A percentile compares a stretch with the other conserved stretches of the same genome.
phyloP scores from a whole-genome alignment of 2,113 vertebrate species.

The Tretioscincus oriximinensis region DNA sequence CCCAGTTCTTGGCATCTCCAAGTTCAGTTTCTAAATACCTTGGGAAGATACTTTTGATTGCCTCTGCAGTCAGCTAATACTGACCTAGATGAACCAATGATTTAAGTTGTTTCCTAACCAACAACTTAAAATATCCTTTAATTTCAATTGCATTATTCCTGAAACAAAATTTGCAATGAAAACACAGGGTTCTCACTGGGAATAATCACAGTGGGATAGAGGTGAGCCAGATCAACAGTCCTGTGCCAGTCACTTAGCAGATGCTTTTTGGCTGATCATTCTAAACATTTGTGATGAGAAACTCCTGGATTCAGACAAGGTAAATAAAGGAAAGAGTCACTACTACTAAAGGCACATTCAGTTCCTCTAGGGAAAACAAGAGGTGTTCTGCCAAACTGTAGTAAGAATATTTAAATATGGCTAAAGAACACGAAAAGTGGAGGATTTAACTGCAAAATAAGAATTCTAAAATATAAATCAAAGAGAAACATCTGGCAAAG shows the following conservation, averaged over 20 bases:
- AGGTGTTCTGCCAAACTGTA: slow-evolving; percentile 47
- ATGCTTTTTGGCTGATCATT: slow-evolving; percentile 47
- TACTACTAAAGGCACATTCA: slow-evolving; percentile 29
- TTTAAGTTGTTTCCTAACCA: slow-evolving; percentile 6
- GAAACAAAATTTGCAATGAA: slow-evolving; percentile 50
- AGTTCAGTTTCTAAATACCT: not conserved
- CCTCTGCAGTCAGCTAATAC: not conserved
- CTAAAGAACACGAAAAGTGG: slow-evolving; percentile 34
- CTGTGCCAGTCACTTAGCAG: slow-evolving; percentile 57
- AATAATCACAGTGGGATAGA: slow-evolving; percentile 56
- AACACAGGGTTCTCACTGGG: slow-evolving; percentile 37
- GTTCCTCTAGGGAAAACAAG: slow-evolving; percentile 49
- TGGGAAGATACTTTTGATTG: not conserved
- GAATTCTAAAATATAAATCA: slow-evolving; percentile 59
- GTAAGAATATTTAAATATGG: slow-evolving; percentile 51
- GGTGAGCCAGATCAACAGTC: slow-evolving; percentile 47
- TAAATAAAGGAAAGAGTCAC: slow-evolving; percentile 45
- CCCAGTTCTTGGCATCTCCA: not conserved
- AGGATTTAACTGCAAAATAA: slow-evolving; percentile 21
- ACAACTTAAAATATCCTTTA: slow-evolving; percentile 51
- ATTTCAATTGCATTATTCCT: slow-evolving; percentile 48
- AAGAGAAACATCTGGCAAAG: slow-evolving; percentile 49
- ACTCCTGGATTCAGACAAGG: slow-evolving; percentile 45
- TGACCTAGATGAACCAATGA: not conserved
- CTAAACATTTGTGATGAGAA: slow-evolving; percentile 54